Conservation (phyloP, 2,113 vertebrate species). For the Oreochromis niloticus region DNA sequence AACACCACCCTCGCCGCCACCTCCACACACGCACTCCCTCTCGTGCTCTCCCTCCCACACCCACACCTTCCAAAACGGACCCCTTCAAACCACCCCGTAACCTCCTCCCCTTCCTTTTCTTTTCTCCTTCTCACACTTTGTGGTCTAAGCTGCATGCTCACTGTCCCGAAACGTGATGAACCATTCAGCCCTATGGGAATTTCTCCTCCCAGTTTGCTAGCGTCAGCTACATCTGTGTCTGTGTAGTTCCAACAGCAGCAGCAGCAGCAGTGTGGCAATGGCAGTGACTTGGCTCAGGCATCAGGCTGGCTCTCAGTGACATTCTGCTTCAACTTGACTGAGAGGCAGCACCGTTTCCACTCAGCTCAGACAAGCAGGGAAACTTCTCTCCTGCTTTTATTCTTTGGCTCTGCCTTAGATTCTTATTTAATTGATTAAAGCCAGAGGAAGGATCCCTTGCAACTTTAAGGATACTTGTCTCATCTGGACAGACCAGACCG, state of each 20-base stretch:
- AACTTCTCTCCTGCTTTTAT: constrained; percentile 15
- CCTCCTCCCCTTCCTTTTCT: constrained; percentile 17
- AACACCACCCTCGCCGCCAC: background rate
- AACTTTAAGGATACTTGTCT: constrained; percentile 46
- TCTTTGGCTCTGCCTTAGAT: background rate
- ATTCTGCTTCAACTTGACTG: constrained; percentile 32
- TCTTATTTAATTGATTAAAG: background rate
- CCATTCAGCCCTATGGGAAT: constrained; percentile 79
- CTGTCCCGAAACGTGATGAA: constrained; percentile 83
- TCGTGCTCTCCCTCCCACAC: background rate
- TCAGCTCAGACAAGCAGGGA: background rate
- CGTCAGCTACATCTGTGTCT: constrained; percentile 77
- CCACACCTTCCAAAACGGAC: constrained; percentile 2
- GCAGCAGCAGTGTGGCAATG: background rate
- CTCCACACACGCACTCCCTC: background rate
- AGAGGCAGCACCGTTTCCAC: constrained; percentile 6
- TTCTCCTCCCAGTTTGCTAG: constrained; percentile 67
- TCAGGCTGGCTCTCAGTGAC: constrained; percentile 31
- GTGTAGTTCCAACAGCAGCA: constrained; percentile 30
- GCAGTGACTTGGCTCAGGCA: constrained; percentile 20
- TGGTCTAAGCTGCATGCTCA: constrained; percentile 72
- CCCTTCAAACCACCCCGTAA: background rate
- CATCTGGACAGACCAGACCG: background rate
- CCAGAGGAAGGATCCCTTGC: background rate
- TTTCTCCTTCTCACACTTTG: constrained; percentile 22